Conservation (phyloP, 2,113 vertebrate species). For the Colistium nudipinnis region DNA sequence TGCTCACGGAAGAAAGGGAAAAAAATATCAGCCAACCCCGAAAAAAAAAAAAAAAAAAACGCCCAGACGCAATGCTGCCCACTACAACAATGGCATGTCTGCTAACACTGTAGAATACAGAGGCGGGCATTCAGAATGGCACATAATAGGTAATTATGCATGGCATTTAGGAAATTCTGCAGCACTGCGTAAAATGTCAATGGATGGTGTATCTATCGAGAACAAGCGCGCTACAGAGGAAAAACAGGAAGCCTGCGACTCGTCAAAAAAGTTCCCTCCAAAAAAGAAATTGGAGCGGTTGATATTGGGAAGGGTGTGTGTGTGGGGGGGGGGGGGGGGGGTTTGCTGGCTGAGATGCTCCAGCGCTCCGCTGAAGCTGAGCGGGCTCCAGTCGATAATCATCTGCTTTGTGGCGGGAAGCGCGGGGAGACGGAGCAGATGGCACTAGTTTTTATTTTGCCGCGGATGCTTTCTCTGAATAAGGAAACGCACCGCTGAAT, state of each 20-base stretch:
- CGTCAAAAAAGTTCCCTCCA: conserved; percentile 64
- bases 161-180: conserved; percentile 45
- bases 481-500: conserved; percentile 77
- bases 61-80: conserved; percentile 2
- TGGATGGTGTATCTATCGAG: conserved; percentile 33
- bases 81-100: conserved; percentile 27
- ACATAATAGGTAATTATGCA: conserved; percentile 46
- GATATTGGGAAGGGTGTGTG: no score
- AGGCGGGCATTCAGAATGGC: conserved; percentile 32
- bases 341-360: conserved; percentile 57
- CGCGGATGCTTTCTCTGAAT: conserved; percentile 77
- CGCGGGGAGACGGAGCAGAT: conserved; percentile 77
- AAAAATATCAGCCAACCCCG: conserved; percentile 28
- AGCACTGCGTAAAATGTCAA: conserved; percentile 44
- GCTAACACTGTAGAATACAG: conserved; percentile 22
- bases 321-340: no score
- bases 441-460: conserved; percentile 76
- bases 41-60: no score
- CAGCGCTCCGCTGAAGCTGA: conserved; percentile 62
- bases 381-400: conserved; percentile 77
- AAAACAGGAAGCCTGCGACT: conserved; percentile 53
- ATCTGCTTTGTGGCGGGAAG: conserved; percentile 73
- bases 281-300: conserved; percentile 55
- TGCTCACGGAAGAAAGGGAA: background rate
- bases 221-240: conserved; percentile 47